Percentiles rank a stretch among this genome's conserved stretches.
Conservation (phyloP, 2,888 invertebrate species). For the Synanthedon tipuliformis region DNA sequence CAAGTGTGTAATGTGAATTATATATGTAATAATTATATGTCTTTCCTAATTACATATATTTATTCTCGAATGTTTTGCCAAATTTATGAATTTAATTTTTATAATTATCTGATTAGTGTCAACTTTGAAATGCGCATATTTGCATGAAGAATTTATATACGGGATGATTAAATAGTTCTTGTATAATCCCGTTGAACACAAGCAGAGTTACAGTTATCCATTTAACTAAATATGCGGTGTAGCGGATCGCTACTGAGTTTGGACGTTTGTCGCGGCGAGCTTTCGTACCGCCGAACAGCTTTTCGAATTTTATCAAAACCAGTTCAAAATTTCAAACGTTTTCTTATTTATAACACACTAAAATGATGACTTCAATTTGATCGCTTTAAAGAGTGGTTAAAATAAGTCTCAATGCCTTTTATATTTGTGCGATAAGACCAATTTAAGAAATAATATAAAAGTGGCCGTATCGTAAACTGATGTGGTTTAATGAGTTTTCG, state of each 20-base stretch:
- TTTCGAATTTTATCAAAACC: not conserved
- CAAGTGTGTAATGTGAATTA: no score
- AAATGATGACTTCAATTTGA: conserved; percentile 2
- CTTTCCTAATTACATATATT: not conserved
- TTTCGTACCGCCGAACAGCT: not conserved
- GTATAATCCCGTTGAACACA: conserved; percentile 18
- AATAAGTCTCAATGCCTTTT: not conserved
- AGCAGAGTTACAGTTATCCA: conserved; percentile 35
- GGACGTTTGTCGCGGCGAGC: not conserved
- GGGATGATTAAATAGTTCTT: conserved; percentile 21
- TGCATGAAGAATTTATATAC: conserved; percentile 28
- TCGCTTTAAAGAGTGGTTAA: not conserved
- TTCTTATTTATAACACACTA: conserved; percentile 1
- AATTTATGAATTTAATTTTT: not conserved
- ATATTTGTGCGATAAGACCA: no score
- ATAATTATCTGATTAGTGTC: conserved; percentile 18
- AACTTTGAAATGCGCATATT: conserved; percentile 13
- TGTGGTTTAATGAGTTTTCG: no score
- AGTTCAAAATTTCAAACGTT: conserved; percentile 3
- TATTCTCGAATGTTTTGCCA: not conserved
- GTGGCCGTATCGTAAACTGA: no score
- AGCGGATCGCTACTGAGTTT: conserved; percentile 11
- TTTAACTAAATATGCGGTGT: conserved; percentile 32
- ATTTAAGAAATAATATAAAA: no score
- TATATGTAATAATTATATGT: no score